Conservation (phyloP, 2,113 vertebrate genomes). For the Capra hircus region DNA sequence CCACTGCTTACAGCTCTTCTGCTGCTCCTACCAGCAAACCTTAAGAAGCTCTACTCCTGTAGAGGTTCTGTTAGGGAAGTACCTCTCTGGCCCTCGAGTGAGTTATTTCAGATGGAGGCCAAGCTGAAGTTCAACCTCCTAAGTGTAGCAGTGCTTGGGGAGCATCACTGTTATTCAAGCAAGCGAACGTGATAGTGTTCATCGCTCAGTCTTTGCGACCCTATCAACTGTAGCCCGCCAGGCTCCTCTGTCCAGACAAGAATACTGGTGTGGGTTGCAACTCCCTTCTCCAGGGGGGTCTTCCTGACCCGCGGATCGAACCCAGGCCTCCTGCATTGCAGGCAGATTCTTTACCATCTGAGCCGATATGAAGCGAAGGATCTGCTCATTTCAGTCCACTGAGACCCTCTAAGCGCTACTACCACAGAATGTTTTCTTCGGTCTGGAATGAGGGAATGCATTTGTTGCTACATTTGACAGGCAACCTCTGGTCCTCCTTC, state of each 20-base stretch:
- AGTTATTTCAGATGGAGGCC: not conserved
- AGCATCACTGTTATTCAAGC: not conserved
- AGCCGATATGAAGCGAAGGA: not conserved
- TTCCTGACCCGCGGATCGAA: not conserved
- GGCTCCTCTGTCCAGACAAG: not conserved
- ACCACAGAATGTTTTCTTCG: not conserved
- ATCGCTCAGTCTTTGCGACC: not conserved
- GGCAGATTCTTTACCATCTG: not conserved
- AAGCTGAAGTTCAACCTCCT: not conserved
- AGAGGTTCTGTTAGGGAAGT: not conserved
- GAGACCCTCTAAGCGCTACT: rapidly evolving
- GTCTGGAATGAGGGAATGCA: not conserved
- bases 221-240: not conserved
- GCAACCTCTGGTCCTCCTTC: not conserved
- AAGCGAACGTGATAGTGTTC: not conserved
- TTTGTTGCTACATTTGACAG: not conserved
- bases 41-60: not conserved
- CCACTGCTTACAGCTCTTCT: not conserved
- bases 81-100: not conserved
- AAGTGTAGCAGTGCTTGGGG: not conserved
- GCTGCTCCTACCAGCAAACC: not conserved
- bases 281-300: not conserved
- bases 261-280: not conserved
- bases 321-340: not conserved
- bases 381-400: not conserved